Evolutionary conservation across 2,888 invertebrate genomes (phyloP), one percentile per base, ranked within the genome.

Genomic region (Fabriciana adippe): DNA sequence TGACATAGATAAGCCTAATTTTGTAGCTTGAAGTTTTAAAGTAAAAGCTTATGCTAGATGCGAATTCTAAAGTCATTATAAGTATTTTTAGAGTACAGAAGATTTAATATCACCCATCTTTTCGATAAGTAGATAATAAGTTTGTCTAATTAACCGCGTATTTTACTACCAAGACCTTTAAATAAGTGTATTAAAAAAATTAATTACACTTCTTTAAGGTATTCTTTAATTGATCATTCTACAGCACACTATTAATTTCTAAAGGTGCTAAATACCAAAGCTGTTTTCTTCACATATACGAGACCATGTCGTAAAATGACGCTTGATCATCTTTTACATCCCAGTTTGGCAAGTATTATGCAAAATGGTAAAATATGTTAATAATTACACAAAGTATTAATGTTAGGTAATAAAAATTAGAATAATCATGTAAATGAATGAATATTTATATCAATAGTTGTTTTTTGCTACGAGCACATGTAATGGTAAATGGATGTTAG

Each of bases 201-300:
- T 45, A 61, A 55, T 64, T 51, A 45, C n/a, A 50, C 55, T 45
- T 31, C 6, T 47, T 31, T 8, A 54, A 41, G 62, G 64, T 3
- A 60, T 64, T 50, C 56, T 11, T 53, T 61, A 67, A 67, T 67
- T 70, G 57, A 62, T 35, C 35, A 11, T 57, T 41, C 63, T 18
- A 55, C 18, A 26, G 53, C 48, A 55, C 55, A 61, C 35, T 21
- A 54, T 63, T 64, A 57, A 56, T 66, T 59, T 55, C 21, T 41
- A 64, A 70, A 70, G 69, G 69, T 70, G 69, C 31, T 56, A 70
- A 64, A 70, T 70, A 50, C 67, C 67, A 3, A n/a, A 47, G 55
- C 21, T 21, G 61, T 64, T 70, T 51, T 47, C 62, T 63, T 63
- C 50, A 67, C 55, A 62, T 60, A 60, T 41, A n/a, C n/a, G n/a